Evolutionary conservation across 2,888 invertebrate species (phyloP), one percentile per base, ranked within the genome.

Genomic region (Scaptomyza reducta): DNA sequence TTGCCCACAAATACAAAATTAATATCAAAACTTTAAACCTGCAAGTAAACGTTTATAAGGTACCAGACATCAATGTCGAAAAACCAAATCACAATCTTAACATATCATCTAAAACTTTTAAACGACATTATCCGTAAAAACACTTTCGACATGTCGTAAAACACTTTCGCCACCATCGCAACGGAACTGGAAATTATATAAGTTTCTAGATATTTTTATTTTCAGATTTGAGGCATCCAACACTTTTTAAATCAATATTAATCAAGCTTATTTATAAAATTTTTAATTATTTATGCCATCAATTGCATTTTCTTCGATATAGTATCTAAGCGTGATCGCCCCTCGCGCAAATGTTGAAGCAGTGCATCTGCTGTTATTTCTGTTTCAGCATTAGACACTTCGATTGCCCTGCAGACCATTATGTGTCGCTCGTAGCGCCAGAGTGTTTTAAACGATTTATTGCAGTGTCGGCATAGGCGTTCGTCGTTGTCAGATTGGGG

Each of bases 381-480:
- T 0, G 54, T 4, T n/a, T 57, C 31, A 7, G 6, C 3, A 4
- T 47, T 33, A 1, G 51, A 22, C 1, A 18, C 10, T 1, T 50
- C 45, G 3, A 27, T 25, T 3, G 53, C 49, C 14, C 55, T 66
- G 42, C 82, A 82, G 1, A 27, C 7, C 6, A 14, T 16, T 3
- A 35, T 6, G 51, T 82, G 82, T 0, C 87, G 64, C 5, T 80
- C 67, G 22, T 55, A 81, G 1, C 87, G 80, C 62, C 74, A 58
- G 13, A 41, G 46, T 0, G 73, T 77, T 29, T 74, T 80, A 41
- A 85, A 90, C 1, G 56, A 5, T 58, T 82, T 90, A 14, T 69
- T 59, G 54, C 90, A 90, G 51, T 68, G 58, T 27, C 72, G 44
- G 25, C 90, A 90, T 2, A 55, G 6, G 11, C 25, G 59, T 9